Conservation (phyloP, 2,113 vertebrate genomes). For the Ammodytes marinus region DNA sequence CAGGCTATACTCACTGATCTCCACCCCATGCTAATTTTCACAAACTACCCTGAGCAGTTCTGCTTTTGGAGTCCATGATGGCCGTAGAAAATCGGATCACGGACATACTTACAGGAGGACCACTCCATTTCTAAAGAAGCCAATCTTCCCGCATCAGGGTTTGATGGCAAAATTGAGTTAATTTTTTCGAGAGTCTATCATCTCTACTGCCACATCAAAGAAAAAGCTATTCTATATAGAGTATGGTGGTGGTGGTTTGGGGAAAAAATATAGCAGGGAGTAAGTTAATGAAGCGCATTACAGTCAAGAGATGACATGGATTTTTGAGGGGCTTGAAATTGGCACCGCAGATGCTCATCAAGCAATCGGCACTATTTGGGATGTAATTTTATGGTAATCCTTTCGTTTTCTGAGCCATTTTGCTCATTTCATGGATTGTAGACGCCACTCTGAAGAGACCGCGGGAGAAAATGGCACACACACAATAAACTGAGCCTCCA, state of each 20-base stretch:
- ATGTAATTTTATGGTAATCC: slow-evolving; percentile 77
- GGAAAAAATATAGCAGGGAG: slow-evolving; percentile 40
- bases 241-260: slow-evolving; percentile 28
- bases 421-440: slow-evolving; percentile 70
- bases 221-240: slow-evolving; percentile 17
- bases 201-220: slow-evolving; percentile 57
- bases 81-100: slow-evolving; percentile 28
- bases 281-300: slow-evolving; percentile 70
- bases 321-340: slow-evolving; percentile 70
- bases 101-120: slow-evolving; percentile 22
- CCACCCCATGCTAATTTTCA: slow-evolving; percentile 33
- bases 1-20: slow-evolving; percentile 30
- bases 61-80: slow-evolving; percentile 35
- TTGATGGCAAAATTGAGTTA: slow-evolving; percentile 47
- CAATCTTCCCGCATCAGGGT: slow-evolving; percentile 52
- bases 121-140: slow-evolving; percentile 34
- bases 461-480: slow-evolving; percentile 49
- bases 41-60: slow-evolving; percentile 13
- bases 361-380: slow-evolving; percentile 74
- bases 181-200: slow-evolving; percentile 45
- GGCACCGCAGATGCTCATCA: slow-evolving; percentile 76
- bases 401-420: slow-evolving; percentile 74
- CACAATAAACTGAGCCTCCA: slow-evolving; percentile 41
- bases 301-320: slow-evolving; percentile 64
- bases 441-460: slow-evolving; percentile 47